Evolutionary conservation across 35 echinoderm and acorn worm species (phyloP), one percentile per base, ranked within the genome.

Genomic region (Heliocidaris tuberculata): DNA sequence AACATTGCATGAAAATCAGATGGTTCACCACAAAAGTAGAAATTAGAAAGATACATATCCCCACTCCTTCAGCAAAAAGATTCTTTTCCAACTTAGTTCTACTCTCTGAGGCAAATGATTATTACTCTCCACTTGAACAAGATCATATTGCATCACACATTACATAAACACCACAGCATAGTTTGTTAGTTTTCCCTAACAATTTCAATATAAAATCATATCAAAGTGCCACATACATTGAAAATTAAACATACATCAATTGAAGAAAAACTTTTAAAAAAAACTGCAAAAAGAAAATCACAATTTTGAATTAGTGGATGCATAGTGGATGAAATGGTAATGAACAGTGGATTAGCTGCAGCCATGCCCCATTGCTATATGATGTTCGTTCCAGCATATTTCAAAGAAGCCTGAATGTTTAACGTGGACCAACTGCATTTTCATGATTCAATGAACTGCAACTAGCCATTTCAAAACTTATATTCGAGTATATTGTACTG

Each of bases 291-390:
- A 89, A 9, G 48, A 94, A 0, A 89, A 30, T 30, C 31, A 87
- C 2, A 48, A 47, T 48, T 10, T 50, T 91, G 5, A 48, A 47
- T 48, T 91, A 48, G 89, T 52, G 49, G 11, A 48, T n/a, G 49
- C 8, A 91, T 91, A 48, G 89, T 52, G 49, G 11, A 48, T n/a
- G 49, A n/a, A 91, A 47, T 91, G 49, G 42, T 52, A n/a, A 50
- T 32, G 50, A 86, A 47, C 19, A 21, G 47, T 94, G 50, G 32
- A 30, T 95, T 78, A 78, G 65, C 65, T 78, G 10, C 65, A 0
- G 65, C 65, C 65, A 78, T 78, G 65, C 65, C 65, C 65, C 65
- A 78, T 78, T 78, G 65, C 65, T 7, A 78, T 78, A 78, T 70
- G 50, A 52, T 52, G 60, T 70, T 16, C 60, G 27, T 70, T 70